Percentiles rank a stretch among this genome's conserved stretches.
Conservation (phyloP, 2,888 invertebrate species). For the Eristalis arbustorum region DNA sequence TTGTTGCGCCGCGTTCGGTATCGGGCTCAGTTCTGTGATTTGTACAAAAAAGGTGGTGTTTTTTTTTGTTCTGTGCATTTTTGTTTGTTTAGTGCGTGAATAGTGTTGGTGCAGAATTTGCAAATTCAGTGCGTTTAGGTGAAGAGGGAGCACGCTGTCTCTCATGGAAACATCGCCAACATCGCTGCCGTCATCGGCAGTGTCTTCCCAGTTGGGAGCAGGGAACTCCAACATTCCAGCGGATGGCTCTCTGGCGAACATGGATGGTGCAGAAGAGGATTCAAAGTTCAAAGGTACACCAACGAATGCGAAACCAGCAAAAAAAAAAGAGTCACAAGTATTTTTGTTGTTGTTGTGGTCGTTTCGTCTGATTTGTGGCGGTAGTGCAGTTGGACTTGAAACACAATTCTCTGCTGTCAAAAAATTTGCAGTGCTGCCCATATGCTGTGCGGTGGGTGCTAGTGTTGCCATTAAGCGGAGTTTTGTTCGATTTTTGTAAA, state of each 20-base stretch:
- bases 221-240: constrained; percentile 38
- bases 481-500: not conserved
- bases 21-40: not conserved
- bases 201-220: constrained; percentile 24
- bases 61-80: not conserved
- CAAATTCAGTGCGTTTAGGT: not conserved
- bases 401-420: constrained; percentile 17
- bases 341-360: not conserved
- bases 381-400: constrained; percentile 20
- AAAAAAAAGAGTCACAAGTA: constrained; percentile 14
- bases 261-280: constrained; percentile 40
- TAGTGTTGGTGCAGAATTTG: not conserved
- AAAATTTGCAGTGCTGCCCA: constrained; percentile 16
- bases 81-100: not conserved
- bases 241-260: constrained; percentile 15
- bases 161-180: constrained; percentile 45
- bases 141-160: not conserved
- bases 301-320: not conserved
- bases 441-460: not conserved
- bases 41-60: not conserved
- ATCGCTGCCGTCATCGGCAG: not conserved
- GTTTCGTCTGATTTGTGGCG: not conserved
- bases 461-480: constrained; percentile 8
- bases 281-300: constrained; percentile 61
- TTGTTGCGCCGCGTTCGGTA: not conserved